Base-by-base conservation (phyloP, 2,113 vertebrate species). In the Hydrolagus affinis region DNA sequence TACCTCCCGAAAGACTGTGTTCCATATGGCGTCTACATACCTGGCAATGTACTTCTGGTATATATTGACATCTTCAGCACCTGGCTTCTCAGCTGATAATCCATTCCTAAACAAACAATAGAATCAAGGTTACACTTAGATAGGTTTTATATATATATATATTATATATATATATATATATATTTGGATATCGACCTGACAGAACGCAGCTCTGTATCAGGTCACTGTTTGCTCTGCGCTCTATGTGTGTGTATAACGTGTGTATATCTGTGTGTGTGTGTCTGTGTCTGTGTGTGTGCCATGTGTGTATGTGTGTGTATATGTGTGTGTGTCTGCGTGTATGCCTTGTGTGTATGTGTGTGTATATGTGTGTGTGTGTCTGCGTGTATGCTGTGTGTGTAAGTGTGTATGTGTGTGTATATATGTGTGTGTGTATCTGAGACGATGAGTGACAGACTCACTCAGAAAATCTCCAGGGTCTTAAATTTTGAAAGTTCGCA, bases 1-100 rank as follows among this genome's bases (percentile, higher is more conserved):
- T 19, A 32, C 32, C 44, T 80, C 9, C 17, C 77, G 59, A 28
- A 70, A 68, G 71, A 70, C 11, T 8, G 25, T 64, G 57, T 64
- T 68, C 11, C 21, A 64, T 83, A 32, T 89, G 89, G 87, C 90
- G 91, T 95, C 93, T 94, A 92, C 95, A 94, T 98, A 99, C 98
- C 97, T 99, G 94, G 98, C 97, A 91, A 99, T 99, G 91, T 99
- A 99, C 95, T 99, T 99, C 96, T 99, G 98, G 95, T 99, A 99
- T 94, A 99, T 95, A 94, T 99, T 99, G 94, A 97, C 92, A 85
- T 99, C 98, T 89, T 99, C 97, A 86, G 94, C 78, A 66, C 62
- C 92, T 88, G 97, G 95, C 94, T 99, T 99, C 95, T 99, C 97
- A 89, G 96, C 94, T 92, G 97, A 96, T 90, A 98, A 94, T 93